Evolutionary conservation across 2,113 vertebrate genomes (phyloP).

Genomic region (Hemiscyllium ocellatum): DNA sequence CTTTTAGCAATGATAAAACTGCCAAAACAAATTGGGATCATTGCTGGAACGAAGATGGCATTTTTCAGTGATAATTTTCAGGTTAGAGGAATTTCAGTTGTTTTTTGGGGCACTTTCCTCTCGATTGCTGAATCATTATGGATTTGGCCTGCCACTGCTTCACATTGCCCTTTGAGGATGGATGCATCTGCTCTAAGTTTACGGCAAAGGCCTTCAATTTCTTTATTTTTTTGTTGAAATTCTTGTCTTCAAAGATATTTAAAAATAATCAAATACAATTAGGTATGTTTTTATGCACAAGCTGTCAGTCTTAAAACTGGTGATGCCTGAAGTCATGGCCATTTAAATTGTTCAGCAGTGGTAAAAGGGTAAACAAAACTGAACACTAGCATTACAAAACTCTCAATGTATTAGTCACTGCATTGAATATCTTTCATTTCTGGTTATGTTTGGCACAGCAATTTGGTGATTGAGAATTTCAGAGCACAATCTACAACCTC

Average conservation of each 20-base stretch:
- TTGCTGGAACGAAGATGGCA: not conserved
- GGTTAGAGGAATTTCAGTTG: not conserved
- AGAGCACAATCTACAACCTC: not conserved
- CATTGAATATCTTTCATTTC: not conserved
- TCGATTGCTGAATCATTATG: not conserved
- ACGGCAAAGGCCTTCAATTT: not conserved
- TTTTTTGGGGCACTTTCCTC: not conserved
- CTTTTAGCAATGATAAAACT: too few species aligned
- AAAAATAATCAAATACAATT: not conserved
- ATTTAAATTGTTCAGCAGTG: not conserved
- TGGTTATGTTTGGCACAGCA: not conserved
- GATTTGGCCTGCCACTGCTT: not conserved
- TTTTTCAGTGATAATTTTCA: not conserved
- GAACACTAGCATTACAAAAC: not conserved
- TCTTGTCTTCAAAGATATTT: not conserved
- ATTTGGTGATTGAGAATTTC: conserved; percentile 1
- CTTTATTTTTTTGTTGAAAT: not conserved
- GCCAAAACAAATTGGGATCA: not conserved
- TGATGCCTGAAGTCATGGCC: not conserved
- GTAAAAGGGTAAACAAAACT: not conserved
- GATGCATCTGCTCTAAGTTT: not conserved
- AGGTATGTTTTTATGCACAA: not conserved
- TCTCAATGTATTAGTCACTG: not conserved
- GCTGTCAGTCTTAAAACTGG: not conserved
- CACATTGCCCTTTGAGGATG: not conserved